A percentile compares a stretch with the other conserved stretches of the same genome.
These are phyloP conservation scores for Hyles euphorbiae DNA, from an alignment of 1,140 invertebrate genomes.

Conservation along the genomic window DNA sequence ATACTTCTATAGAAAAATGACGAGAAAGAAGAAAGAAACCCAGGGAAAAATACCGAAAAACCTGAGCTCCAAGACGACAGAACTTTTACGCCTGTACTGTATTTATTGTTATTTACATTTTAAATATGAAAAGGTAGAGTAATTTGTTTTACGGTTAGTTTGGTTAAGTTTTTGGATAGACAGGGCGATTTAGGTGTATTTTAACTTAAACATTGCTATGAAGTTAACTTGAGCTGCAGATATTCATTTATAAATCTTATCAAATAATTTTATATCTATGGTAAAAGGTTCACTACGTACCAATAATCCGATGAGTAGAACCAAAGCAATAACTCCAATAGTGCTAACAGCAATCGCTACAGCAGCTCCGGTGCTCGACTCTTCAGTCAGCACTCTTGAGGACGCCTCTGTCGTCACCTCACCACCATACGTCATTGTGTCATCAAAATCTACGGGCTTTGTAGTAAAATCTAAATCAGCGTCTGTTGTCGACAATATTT, in stretches of 20 bases:
- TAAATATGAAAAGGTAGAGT: too few relatives aligned
- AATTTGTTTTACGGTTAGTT: background rate
- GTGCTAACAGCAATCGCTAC: conserved; percentile 65
- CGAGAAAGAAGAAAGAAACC: conserved; percentile 6
- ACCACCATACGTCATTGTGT: conserved; percentile 40
- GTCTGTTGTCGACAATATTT: conserved; percentile 19
- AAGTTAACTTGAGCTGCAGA: too few relatives aligned
- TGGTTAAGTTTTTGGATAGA: background rate
- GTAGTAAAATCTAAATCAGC: conserved; percentile 27
- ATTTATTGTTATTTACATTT: too few relatives aligned
- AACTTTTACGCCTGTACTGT: too few relatives aligned
- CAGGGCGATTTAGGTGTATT: background rate
- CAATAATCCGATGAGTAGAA: conserved; percentile 61
- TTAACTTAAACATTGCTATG: background rate
- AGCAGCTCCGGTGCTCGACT: conserved; percentile 51
- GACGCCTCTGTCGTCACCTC: conserved; percentile 60
- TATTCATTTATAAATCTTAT: too few relatives aligned
- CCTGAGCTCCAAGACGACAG: too few relatives aligned
- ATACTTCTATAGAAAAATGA: conserved; percentile 23
- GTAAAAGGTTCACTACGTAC: conserved; percentile 33
- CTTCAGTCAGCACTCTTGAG: conserved; percentile 39
- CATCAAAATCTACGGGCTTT: conserved; percentile 43
- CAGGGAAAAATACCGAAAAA: conserved; percentile 1
- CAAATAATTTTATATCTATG: background rate
- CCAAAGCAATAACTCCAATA: conserved; percentile 60